Evolutionary conservation across 2,888 invertebrate species (phyloP), one percentile per base, ranked within the genome.

Genomic region (Nyleta sp.): DNA sequence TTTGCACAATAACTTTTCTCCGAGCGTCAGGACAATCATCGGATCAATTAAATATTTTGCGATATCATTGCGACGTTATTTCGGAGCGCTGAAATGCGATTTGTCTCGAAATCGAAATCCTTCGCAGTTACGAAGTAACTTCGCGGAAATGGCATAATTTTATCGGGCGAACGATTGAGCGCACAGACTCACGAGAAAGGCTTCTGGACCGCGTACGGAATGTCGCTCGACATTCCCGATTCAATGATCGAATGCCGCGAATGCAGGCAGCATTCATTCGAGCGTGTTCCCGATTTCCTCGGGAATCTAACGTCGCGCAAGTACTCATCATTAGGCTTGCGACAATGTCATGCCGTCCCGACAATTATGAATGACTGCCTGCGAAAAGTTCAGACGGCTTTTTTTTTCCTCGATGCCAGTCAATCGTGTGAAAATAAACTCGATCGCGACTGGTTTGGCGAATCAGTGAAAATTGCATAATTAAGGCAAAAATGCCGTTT

Each of bases 381-480:
- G 64, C 11, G 52, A 38, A 64, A 50, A 64, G 18, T 28, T 28
- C 40, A 18, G 13, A n/a, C 40, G 35, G 6, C 65, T 42, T 31
- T 65, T 55, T 55, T 33, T n/a, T 13, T 28, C 7, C 31, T 10
- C 18, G 22, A n/a, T n/a, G n/a, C n/a, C n/a, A n/a, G 65, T 48
- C 10, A 55, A 46, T 67, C 67, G 55, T 67, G 67, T 67, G 67
- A 67, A 67, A 67, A 67, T 46, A 67, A 67, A 67, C 67, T 38
- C 35, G 55, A 55, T 46, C 46, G 22, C 52, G 13, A 46, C 55
- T 46, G n/a, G n/a, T n/a, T n/a, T n/a, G n/a, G n/a, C n/a, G n/a
- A n/a, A n/a, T n/a, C 48, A 40, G 28, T 50, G 48, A 48, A 57
- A 68, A 68, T 57, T 57, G 38, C 57, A 50, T 46, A 57, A 68